Conservation (phyloP, 2,113 vertebrate species). For the Tamias sibiricus region DNA sequence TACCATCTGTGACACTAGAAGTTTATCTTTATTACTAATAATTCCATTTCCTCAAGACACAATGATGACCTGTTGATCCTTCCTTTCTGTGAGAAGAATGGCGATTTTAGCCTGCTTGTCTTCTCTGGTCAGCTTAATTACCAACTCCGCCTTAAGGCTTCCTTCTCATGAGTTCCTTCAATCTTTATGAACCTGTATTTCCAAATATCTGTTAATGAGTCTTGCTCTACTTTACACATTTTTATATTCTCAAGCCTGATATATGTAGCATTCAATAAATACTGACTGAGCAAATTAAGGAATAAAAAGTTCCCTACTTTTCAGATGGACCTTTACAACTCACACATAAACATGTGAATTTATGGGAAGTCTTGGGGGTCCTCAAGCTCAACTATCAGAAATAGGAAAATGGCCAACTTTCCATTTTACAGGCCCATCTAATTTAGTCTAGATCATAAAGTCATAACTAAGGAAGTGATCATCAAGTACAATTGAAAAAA, state of each 20-base stretch:
- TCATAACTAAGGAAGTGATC: not conserved
- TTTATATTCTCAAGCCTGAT: not conserved
- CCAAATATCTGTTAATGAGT: not conserved
- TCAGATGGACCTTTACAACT: not conserved
- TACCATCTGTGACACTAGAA: not conserved
- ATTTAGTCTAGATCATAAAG: constrained; percentile 29
- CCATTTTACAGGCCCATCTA: not conserved
- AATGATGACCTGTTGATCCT: not conserved
- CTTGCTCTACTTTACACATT: not conserved
- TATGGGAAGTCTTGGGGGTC: not conserved
- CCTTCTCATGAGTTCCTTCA: not conserved
- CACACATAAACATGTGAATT: not conserved
- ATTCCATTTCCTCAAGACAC: not conserved
- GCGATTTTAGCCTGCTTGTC: not conserved
- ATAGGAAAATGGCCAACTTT: not conserved
- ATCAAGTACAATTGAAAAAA: constrained; percentile 3
- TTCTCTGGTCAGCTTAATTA: not conserved
- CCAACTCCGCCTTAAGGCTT: not conserved
- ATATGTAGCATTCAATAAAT: not conserved
- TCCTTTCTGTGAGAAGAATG: not conserved
- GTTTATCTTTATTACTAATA: constrained; percentile 1
- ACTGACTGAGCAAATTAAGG: not conserved
- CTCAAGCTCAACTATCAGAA: not conserved
- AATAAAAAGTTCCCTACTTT: constrained; percentile 25
- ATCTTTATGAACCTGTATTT: not conserved